Base-by-base conservation (phyloP, 2,888 invertebrate species). In the Meloe dianella region DNA sequence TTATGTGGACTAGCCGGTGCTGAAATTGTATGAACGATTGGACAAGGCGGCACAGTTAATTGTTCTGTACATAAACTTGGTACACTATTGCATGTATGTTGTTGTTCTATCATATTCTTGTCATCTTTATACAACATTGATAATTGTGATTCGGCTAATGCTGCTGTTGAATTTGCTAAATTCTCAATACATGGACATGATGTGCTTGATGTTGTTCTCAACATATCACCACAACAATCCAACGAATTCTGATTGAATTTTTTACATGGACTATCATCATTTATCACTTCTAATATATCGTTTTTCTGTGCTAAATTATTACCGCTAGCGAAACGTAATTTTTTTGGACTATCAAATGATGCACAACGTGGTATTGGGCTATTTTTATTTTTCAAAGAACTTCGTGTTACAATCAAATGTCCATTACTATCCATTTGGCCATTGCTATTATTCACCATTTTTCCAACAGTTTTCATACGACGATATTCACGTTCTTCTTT, bases 101-200 rank as follows among this genome's bases (percentile, higher is more conserved):
- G 62, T 59, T 20, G 63, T 51, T 70, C 47, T 70, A 65, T 74
- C 6, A 69, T 63, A 56, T 38, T 68, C 62, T 66, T 73, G 17
- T 74, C 74, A 32, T 74, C 73, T 51, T 72, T 72, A 35, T 63
- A 65, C 54, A 82, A 74, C 71, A 83, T 75, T 3, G 80, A 78
- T 30, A 82, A 70, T 65, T 82, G 82, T 1, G 80, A 80, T 64
- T 82, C 81, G 1, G 82, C 81, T 30, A 83, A 64, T 22, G 81
- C 80, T 10, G 80, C 80, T 0, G 80, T 79, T 0, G 83, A 82
- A 74, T 78, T 83, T 0, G 83, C 81, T 24, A 87, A 77, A 73
- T 87, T 85, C 78, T 91, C 91, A 64, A 91, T 91, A 79, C 91
- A 91, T 0, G 91, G 92, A 76, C 91, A 92, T 6, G 92, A 91